A percentile compares a stretch with the other conserved stretches of the same genome.
Conservation (phyloP, 1,140 invertebrate genomes). For the Drosophila kanapiae region DNA sequence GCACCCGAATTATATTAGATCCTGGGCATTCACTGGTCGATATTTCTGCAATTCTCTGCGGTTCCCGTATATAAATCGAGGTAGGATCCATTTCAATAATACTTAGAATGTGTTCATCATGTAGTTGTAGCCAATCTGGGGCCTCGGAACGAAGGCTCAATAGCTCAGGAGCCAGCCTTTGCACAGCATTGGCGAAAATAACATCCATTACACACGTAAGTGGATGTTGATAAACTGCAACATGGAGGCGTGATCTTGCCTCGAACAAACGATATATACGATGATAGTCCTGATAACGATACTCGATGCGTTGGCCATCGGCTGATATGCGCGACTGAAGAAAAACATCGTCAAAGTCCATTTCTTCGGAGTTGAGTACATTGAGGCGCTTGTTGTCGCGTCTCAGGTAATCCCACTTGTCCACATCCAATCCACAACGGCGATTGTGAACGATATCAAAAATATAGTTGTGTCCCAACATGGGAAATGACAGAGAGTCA, state of each 20-base stretch:
- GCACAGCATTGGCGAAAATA: slow-evolving; percentile 36
- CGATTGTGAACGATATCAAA: slow-evolving; percentile 88
- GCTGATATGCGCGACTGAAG: slow-evolving; percentile 55
- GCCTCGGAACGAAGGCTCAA: slow-evolving; percentile 18
- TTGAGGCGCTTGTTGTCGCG: slow-evolving; percentile 86
- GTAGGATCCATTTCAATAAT: slow-evolving; percentile 39
- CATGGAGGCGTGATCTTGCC: slow-evolving; percentile 58
- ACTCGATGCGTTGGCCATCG: slow-evolving; percentile 75
- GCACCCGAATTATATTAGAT: slow-evolving; percentile 17
- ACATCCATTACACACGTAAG: slow-evolving; percentile 30
- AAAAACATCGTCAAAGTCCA: slow-evolving; percentile 69
- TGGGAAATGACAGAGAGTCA: slow-evolving; percentile 53
- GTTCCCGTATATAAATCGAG: slow-evolving; percentile 20
- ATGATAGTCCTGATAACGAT: slow-evolving; percentile 73
- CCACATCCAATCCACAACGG: slow-evolving; percentile 89
- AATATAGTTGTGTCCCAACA: slow-evolving; percentile 58
- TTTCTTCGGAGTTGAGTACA: slow-evolving; percentile 42
- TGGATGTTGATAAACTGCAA: slow-evolving; percentile 52
- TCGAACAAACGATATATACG: slow-evolving; percentile 65
- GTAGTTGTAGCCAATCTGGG: slow-evolving; percentile 39
- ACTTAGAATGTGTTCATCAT: slow-evolving; percentile 44
- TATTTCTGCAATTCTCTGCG: slow-evolving; percentile 29
- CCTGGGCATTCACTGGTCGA: not conserved
- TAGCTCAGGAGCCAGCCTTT: slow-evolving; percentile 32
- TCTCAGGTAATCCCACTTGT: slow-evolving; percentile 90